Evolutionary conservation across 2,888 invertebrate genomes (phyloP), one percentile per base, ranked within the genome.

Genomic region (Ptychoptera albimana): DNA sequence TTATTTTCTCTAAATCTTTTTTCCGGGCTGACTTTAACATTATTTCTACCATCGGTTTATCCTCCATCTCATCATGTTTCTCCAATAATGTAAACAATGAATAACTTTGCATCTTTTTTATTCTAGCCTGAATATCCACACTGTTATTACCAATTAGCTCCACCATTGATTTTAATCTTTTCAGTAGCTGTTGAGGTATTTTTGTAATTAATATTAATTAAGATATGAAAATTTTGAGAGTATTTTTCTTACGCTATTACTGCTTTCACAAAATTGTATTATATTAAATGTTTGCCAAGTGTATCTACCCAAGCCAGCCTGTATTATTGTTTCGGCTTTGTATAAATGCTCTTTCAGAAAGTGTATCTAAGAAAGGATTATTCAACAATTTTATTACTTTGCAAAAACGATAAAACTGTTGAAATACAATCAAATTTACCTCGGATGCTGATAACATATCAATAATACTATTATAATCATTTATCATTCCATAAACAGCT

Each of bases 281-380:
- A 92, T 85, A 23, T 83, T 82, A 11, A 91, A 69, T 0, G 88
- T 85, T 49, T 80, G 81, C 92, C 93, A 93, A 38, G 82, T 84
- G 45, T 88, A 77, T 29, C 89, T 73, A 2, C 79, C 79, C 1
- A 86, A 67, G 0, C 92, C 92, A 2, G 87, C 86, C 54, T 85
- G 74, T 41, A 88, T 78, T 42, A 77, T 71, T 34, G 79, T 70
- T 59, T 88, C 87, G 49, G 82, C 76, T 48, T 81, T 75, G 51
- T 75, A 67, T 1, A 87, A 68, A 51, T 77, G 77, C 11, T 71
- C 72, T 51, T 79, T 77, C 58, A 86, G 64, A 44, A 87, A 72
- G 48, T 76, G 69, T 1, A 80, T 72, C 72, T 75, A 52, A 40
- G 55, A 55, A 48, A 35, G n/a, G 43, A 42, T n/a, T 13, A 6